A percentile compares a stretch with the other conserved stretches of the same genome.
phyloP scores from a whole-genome alignment of 2,113 vertebrate genomes.

The Motacilla tschutschensis region DNA sequence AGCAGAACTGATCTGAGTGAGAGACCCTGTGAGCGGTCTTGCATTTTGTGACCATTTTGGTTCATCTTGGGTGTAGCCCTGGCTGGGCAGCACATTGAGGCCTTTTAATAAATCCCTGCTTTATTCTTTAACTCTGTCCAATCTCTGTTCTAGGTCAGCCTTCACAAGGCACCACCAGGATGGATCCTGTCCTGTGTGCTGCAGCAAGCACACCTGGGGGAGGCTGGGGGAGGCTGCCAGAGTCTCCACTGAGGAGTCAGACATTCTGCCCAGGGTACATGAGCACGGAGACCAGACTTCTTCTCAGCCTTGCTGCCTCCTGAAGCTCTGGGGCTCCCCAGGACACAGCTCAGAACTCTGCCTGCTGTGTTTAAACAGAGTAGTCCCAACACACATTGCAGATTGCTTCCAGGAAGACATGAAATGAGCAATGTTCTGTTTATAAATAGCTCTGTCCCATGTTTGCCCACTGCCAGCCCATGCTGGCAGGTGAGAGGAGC shows the following conservation, averaged over 20 bases:
- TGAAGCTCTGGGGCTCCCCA: not conserved
- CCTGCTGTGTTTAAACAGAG: not conserved
- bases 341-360: not conserved
- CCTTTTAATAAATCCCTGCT: not conserved
- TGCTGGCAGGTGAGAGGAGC: slow-evolving; percentile 43
- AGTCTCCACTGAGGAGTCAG: not conserved
- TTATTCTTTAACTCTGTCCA: not conserved
- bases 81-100: not conserved
- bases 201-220: not conserved
- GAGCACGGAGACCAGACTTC: not conserved
- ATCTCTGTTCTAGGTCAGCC: not conserved
- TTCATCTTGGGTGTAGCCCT: not conserved
- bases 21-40: fast-evolving
- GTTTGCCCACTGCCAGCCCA: slow-evolving; percentile 33
- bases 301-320: not conserved
- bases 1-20: not conserved
- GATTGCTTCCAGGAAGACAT: not conserved
- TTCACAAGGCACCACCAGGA: not conserved
- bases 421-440: not conserved
- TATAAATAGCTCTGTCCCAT: not conserved
- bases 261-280: fast-evolving
- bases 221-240: not conserved
- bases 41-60: not conserved
- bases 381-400: not conserved
- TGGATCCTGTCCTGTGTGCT: not conserved